Evolutionary conservation across 2,797 vertebrate species (phyloP).

Genomic region (Bradypodion ventrale): DNA sequence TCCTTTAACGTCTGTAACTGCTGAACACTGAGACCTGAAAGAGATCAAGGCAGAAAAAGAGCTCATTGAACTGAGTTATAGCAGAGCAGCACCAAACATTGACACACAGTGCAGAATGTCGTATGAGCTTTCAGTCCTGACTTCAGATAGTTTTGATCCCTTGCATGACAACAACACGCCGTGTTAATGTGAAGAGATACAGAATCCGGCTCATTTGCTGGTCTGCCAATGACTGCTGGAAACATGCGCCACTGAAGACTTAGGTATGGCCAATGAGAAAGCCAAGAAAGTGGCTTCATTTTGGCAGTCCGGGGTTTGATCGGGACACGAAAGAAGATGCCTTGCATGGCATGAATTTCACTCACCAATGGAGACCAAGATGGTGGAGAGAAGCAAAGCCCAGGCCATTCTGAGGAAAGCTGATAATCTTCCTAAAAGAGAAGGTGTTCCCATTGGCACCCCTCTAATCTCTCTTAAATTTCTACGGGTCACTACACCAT

Average conservation of each 20-base stretch:
- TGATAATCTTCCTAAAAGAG: background rate
- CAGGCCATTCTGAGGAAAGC: background rate
- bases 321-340: no score
- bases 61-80: background rate
- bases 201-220: no score
- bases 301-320: no score
- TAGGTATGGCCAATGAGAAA: no score
- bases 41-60: background rate
- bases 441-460: background rate
- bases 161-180: no score
- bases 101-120: no score
- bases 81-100: no score
- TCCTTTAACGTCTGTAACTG: background rate
- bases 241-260: no score
- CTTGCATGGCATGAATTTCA: background rate
- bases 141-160: background rate
- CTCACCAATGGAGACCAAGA: background rate
- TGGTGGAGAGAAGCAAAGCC: background rate
- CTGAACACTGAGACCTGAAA: conserved; percentile 16
- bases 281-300: no score
- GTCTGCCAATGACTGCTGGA: no score
- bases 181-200: no score
- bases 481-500: background rate
- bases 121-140: background rate
- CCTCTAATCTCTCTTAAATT: background rate